A percentile compares a stretch with the other conserved stretches of the same genome.
These are phyloP conservation scores for Ciona savignyi DNA, from an alignment of 23 tunicate genomes.

Conservation along the genomic window DNA sequence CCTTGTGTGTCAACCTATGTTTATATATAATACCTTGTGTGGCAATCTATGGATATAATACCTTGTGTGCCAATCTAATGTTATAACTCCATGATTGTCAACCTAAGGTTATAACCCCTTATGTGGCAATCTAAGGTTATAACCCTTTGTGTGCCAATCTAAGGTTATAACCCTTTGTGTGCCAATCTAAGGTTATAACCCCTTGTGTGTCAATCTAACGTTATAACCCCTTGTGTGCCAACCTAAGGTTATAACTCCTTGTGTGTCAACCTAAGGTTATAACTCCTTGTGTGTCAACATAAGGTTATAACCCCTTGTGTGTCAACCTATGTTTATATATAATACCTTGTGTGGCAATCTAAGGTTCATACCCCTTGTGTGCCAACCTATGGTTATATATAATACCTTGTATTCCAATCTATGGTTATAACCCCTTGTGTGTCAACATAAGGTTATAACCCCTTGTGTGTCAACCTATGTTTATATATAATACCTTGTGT, in stretches of 20 bases:
- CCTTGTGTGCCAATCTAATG: not conserved
- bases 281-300: not conserved
- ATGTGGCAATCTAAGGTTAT: not conserved
- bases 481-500: no score
- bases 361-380: no score
- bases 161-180: not conserved
- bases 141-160: slow-evolving; percentile 24
- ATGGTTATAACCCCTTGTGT: no score
- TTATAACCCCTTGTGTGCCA: not conserved
- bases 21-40: no score
- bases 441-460: slow-evolving; percentile 7
- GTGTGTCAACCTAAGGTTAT: slow-evolving; percentile 9
- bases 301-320: no score
- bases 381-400: no score
- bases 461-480: not conserved
- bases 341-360: no score
- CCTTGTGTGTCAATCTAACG: slow-evolving; percentile 17
- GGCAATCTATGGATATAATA: slow-evolving; percentile 2
- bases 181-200: no score
- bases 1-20: not conserved
- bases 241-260: no score
- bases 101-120: not conserved
- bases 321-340: no score
- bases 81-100: no score
- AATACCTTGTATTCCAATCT: no score